Base-by-base conservation (phyloP, 1,140 invertebrate species). In the Drosophila trapezifrons region DNA sequence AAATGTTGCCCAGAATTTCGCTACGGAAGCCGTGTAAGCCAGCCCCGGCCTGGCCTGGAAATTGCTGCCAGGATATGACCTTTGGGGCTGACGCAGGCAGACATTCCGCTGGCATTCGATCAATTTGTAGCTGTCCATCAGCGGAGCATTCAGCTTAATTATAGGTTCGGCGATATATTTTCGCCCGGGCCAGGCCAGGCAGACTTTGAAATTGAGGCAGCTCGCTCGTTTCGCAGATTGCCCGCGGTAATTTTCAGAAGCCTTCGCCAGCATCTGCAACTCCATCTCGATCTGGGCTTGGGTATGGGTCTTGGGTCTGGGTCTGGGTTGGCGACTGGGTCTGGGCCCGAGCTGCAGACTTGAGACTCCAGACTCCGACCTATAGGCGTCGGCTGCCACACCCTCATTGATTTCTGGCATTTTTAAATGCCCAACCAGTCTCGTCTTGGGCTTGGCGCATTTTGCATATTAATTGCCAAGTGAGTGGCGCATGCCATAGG, bases 391-490 rank as follows among this genome's bases (percentile, higher is more conserved):
- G 70, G 47, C 69, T 87, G 82, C 79, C 82, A 87, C 82, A 83
- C 82, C 82, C 83, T 87, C 82, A 71, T 78, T 73, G 82, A 86
- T 86, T 86, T 87, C 71, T 76, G 82, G 83, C 82, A 85, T 82
- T 69, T 86, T 87, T 66, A 55, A 42, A 51, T 64, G 55, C 56
- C 38, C 54, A 45, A 72, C 40, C 38, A 42, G 63, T 54, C 62
- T 38, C 55, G 38, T 43, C 60, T 57, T 47, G 72, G 73, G 75
- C 65, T 72, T 76, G 81, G 60, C 80, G 67, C 70, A 89, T 75
- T 89, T 89, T 89, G 84, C 84, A 89, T 89, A 89, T 90, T 89
- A 89, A 89, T 89, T 89, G 80, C 81, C 73, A 73, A 56, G 62
- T 57, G 62, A 65, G 49, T 76, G 83, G 83, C 83, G 83, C 83